These are phyloP conservation scores for Ypsolopha scabrella DNA, from an alignment of 2,888 invertebrate species.

Conservation along the genomic window DNA sequence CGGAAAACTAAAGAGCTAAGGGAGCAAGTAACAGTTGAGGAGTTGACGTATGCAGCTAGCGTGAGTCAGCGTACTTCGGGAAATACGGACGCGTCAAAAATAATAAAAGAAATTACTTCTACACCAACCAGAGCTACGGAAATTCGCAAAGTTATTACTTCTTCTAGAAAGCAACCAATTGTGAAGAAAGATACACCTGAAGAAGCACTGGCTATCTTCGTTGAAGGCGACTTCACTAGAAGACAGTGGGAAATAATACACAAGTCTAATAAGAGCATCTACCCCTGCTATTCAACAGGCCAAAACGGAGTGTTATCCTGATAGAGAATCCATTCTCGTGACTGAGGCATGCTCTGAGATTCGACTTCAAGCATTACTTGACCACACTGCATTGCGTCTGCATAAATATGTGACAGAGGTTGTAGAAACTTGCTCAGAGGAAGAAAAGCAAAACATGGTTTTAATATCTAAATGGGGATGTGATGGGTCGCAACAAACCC, in stretches of 20 bases:
- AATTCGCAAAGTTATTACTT: background rate
- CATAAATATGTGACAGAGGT: no score
- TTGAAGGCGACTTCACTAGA: slow-evolving; percentile 7
- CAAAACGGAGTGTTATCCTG: no score
- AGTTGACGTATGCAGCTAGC: slow-evolving; percentile 1
- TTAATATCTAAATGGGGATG: slow-evolving; percentile 5
- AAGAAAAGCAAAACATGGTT: slow-evolving; percentile 7
- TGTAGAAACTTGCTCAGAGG: no score
- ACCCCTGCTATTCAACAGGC: no score
- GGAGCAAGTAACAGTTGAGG: slow-evolving; percentile 1
- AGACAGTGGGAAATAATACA: slow-evolving; percentile 6
- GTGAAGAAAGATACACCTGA: no score
- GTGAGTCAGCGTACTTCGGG: slow-evolving; percentile 1
- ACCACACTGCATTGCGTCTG: no score
- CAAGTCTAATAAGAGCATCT: background rate
- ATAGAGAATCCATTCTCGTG: no score
- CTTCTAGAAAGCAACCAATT: background rate
- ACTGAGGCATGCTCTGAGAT: no score
- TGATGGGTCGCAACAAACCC: slow-evolving; percentile 15
- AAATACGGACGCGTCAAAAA: slow-evolving; percentile 3
- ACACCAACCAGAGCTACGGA: slow-evolving; percentile 1
- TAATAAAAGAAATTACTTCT: slow-evolving; percentile 2
- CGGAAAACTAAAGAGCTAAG: slow-evolving; percentile 5
- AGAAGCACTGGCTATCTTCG: slow-evolving; percentile 1
- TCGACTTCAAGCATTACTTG: no score